A percentile compares a stretch with the other conserved stretches of the same genome.
Evolutionary conservation across 23 tunicate species (phyloP).

Genomic region (Styela clava): DNA sequence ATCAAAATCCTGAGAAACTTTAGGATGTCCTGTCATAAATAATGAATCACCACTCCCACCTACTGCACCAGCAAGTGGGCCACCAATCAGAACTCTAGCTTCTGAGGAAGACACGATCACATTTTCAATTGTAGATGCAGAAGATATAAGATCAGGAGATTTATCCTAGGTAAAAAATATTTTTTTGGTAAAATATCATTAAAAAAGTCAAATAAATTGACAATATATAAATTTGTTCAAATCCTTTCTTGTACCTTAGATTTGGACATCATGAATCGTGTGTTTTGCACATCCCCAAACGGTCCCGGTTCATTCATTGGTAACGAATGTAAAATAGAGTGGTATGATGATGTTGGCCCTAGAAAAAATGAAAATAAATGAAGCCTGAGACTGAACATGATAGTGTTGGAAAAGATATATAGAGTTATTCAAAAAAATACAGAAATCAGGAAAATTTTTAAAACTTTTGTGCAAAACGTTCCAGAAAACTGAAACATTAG

Average conservation of each 20-base stretch:
- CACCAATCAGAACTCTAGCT: constrained; percentile 12
- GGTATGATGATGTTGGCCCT: background rate
- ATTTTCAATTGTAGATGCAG: constrained; percentile 67
- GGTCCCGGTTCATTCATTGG: constrained; percentile 15
- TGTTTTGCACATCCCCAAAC: constrained; percentile 6
- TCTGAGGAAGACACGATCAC: constrained; percentile 16
- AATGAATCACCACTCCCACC: constrained; percentile 30
- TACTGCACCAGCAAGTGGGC: constrained; percentile 13
- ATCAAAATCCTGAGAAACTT: background rate
- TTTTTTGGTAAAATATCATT: no score
- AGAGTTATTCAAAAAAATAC: no score
- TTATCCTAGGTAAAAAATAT: constrained; percentile 32
- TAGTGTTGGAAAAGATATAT: background rate
- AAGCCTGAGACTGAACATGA: background rate
- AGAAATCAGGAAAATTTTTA: no score
- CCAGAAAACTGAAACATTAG: no score
- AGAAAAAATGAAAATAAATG: background rate
- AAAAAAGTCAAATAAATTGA: no score
- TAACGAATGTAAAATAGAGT: constrained; percentile 1
- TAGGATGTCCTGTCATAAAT: background rate
- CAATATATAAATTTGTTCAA: no score
- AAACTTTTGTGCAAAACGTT: no score
- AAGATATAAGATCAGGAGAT: constrained; percentile 83
- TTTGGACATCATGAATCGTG: constrained; percentile 10
- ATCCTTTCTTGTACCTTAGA: no score